A percentile compares a stretch with the other conserved stretches of the same genome.
These are phyloP conservation scores for Acipenser oxyrinchus DNA, from an alignment of 2,797 vertebrate species.

Conservation along the genomic window DNA sequence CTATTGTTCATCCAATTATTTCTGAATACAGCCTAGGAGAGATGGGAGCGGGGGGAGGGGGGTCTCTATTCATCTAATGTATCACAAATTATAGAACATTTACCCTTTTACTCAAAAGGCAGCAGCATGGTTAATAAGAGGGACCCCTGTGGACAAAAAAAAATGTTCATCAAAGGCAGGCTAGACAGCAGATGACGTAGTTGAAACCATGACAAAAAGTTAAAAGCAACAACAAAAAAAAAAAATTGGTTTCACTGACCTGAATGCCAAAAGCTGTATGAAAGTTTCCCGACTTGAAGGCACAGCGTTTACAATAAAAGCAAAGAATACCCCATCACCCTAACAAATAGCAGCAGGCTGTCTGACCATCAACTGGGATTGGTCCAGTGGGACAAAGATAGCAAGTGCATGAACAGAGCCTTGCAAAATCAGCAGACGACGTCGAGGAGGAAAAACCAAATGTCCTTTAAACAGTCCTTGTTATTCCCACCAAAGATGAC, in stretches of 20 bases:
- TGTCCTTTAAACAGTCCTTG: conserved; percentile 41
- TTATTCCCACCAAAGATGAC: too few species aligned
- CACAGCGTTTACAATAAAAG: conserved; percentile 22
- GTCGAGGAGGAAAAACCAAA: background rate
- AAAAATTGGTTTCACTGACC: conserved; percentile 39
- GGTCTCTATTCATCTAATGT: too few species aligned
- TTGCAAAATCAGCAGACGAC: conserved; percentile 7
- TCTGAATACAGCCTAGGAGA: too few species aligned
- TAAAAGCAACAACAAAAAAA: too few species aligned
- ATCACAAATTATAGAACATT: too few species aligned
- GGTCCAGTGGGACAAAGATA: conserved; percentile 13
- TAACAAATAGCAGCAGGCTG: conserved; percentile 24
- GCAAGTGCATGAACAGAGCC: conserved; percentile 1
- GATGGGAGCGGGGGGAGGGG: too few species aligned
- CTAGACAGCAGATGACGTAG: background rate
- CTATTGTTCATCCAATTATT: too few species aligned
- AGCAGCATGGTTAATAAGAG: background rate
- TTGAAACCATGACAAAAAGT: too few species aligned
- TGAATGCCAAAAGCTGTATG: conserved; percentile 23
- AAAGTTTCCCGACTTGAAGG: conserved; percentile 16
- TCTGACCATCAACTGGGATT: conserved; percentile 17
- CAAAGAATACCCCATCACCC: conserved; percentile 28
- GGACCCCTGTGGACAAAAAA: background rate
- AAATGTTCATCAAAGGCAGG: background rate
- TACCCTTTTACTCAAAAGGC: background rate